A percentile compares a stretch with the other conserved stretches of the same genome.
phyloP scores from a whole-genome alignment of 2,113 vertebrate species.

The Aythya baeri region DNA sequence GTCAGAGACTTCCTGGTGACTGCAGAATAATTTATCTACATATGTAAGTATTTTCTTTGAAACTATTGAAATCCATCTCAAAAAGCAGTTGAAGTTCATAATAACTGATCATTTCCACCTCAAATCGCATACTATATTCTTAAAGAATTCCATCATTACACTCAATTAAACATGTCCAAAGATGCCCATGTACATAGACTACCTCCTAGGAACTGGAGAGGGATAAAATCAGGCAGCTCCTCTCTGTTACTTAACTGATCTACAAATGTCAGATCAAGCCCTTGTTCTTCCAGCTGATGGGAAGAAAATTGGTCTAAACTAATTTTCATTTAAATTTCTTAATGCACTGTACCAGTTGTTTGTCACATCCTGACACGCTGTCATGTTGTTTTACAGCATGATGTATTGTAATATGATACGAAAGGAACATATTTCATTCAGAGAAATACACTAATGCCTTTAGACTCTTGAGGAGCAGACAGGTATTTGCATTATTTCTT shows the following conservation, averaged over 20 bases:
- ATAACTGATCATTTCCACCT: not conserved
- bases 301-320: constrained; percentile 43
- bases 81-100: constrained; percentile 26
- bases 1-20: not conserved
- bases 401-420: constrained; percentile 42
- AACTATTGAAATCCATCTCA: constrained; percentile 22
- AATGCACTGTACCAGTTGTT: constrained; percentile 43
- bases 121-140: not conserved
- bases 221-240: not conserved
- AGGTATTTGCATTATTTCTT: constrained; percentile 9
- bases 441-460: constrained; percentile 25
- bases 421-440: constrained; percentile 62
- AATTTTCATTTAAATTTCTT: constrained; percentile 66
- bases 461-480: constrained; percentile 23
- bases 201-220: not conserved
- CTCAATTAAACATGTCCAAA: not conserved
- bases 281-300: constrained; percentile 35
- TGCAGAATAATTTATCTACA: not conserved
- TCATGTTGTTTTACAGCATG: constrained; percentile 46
- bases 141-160: not conserved
- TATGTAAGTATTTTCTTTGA: not conserved
- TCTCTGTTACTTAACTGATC: constrained; percentile 12
- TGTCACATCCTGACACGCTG: constrained; percentile 36
- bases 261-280: constrained; percentile 17
- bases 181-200: not conserved